Percentiles rank a stretch among this genome's conserved stretches.
phyloP scores from a whole-genome alignment of 2,888 invertebrate genomes.

The Agrenia bidenticulata region DNA sequence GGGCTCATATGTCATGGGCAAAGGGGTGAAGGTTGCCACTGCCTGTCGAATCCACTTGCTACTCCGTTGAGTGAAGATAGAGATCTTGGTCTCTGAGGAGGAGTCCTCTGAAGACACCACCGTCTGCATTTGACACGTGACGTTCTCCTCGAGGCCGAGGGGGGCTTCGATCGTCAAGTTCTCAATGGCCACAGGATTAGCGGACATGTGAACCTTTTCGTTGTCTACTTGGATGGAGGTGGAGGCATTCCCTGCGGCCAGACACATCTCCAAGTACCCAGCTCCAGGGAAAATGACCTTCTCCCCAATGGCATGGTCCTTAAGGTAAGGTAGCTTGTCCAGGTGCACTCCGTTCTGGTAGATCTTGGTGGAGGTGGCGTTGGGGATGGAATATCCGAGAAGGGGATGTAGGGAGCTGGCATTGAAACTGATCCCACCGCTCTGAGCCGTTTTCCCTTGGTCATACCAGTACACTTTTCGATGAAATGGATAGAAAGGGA shows the following conservation, averaged over 20 bases:
- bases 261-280: constrained; percentile 37
- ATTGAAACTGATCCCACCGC: not conserved
- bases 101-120: constrained; percentile 18
- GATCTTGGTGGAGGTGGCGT: constrained; percentile 29
- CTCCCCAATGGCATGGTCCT: constrained; percentile 36
- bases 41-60: constrained; percentile 43
- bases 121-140: constrained; percentile 36
- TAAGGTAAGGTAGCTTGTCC: constrained; percentile 35
- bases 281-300: constrained; percentile 43
- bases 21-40: constrained; percentile 33
- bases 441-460: not conserved
- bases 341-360: constrained; percentile 36
- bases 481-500: constrained; percentile 44
- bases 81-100: constrained; percentile 23
- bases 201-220: constrained; percentile 2
- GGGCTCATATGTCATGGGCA: constrained; percentile 17
- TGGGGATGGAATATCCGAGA: constrained; percentile 24
- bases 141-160: constrained; percentile 28
- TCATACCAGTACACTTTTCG: constrained; percentile 33
- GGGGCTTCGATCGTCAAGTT: constrained; percentile 41
- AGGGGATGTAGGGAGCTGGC: not conserved
- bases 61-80: constrained; percentile 29
- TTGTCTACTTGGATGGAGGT: constrained; percentile 8
- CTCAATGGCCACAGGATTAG: constrained; percentile 26
- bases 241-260: constrained; percentile 33